Evolutionary conservation across 2,113 vertebrate species (phyloP).

Genomic region (Todiramphus saurophagus): DNA sequence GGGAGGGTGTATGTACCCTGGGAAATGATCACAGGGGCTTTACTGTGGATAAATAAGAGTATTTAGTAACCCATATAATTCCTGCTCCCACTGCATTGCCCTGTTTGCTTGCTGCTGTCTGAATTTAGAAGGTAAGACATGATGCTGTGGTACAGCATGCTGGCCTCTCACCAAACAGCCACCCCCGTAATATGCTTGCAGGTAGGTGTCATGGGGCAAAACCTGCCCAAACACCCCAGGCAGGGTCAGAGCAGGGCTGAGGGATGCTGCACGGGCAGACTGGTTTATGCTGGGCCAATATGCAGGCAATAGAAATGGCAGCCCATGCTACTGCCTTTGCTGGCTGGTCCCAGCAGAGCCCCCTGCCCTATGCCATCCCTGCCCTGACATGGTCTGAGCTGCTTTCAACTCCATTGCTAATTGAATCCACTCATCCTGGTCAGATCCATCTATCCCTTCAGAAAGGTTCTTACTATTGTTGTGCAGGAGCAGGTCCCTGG

Average conservation of each 20-base stretch:
- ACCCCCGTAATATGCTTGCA: accelerated
- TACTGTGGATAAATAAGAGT: not conserved
- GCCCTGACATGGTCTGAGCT: not conserved
- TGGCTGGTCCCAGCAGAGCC: not conserved
- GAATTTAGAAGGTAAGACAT: not conserved
- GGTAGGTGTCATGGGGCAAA: not conserved
- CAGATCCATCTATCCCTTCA: accelerated
- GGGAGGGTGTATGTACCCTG: not conserved
- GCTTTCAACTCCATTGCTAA: not conserved
- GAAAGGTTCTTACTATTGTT: not conserved
- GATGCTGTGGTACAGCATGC: accelerated
- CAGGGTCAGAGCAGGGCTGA: not conserved
- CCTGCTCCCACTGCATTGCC: not conserved
- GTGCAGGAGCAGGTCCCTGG: not conserved
- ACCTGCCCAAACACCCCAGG: not conserved
- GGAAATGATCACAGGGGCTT: not conserved
- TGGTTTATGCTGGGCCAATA: not conserved
- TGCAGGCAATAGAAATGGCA: not conserved
- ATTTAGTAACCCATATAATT: not conserved
- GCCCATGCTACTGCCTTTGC: no score
- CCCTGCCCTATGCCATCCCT: not conserved
- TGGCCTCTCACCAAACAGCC: not conserved
- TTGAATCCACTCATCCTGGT: not conserved
- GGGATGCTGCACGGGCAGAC: not conserved
- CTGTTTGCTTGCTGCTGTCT: not conserved